These are phyloP conservation scores for Crioceris asparagi DNA, from an alignment of 2,888 invertebrate species.

Conservation along the genomic window DNA sequence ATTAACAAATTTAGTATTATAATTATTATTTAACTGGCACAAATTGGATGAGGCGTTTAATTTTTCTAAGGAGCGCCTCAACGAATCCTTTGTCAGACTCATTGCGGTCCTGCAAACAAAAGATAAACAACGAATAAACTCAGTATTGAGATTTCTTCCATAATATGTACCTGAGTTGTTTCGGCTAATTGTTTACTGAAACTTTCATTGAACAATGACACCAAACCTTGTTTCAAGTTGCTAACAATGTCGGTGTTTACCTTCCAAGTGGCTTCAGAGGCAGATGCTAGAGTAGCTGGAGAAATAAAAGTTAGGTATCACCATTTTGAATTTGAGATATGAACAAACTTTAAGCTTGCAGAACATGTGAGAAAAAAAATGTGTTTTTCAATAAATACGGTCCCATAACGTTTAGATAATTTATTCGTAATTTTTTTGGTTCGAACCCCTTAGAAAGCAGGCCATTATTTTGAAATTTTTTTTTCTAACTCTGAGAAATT, in stretches of 20 bases:
- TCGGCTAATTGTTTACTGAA: conserved; percentile 65
- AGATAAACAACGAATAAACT: neutral
- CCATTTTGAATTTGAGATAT: no score
- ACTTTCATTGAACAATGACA: conserved; percentile 65
- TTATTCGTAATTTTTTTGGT: no score
- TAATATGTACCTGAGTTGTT: conserved; percentile 36
- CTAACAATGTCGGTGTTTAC: conserved; percentile 51
- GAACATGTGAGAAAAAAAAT: no score
- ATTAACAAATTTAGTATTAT: neutral
- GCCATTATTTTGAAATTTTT: no score
- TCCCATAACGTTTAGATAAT: no score
- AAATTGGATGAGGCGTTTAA: conserved; percentile 71
- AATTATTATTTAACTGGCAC: conserved; percentile 39
- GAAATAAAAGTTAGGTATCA: no score
- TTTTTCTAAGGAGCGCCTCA: conserved; percentile 64
- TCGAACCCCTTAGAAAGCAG: no score
- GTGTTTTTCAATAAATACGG: no score
- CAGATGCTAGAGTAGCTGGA: conserved; percentile 36
- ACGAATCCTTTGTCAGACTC: conserved; percentile 58
- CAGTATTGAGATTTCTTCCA: neutral
- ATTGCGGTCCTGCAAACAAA: conserved; percentile 46
- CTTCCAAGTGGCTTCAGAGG: conserved; percentile 45
- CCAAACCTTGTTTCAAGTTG: conserved; percentile 58
- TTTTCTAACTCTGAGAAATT: no score
- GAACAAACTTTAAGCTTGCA: no score